Evolutionary conservation across 2,888 invertebrate genomes (phyloP), one percentile per base, ranked within the genome.

Genomic region (Caenorhabditis afra): DNA sequence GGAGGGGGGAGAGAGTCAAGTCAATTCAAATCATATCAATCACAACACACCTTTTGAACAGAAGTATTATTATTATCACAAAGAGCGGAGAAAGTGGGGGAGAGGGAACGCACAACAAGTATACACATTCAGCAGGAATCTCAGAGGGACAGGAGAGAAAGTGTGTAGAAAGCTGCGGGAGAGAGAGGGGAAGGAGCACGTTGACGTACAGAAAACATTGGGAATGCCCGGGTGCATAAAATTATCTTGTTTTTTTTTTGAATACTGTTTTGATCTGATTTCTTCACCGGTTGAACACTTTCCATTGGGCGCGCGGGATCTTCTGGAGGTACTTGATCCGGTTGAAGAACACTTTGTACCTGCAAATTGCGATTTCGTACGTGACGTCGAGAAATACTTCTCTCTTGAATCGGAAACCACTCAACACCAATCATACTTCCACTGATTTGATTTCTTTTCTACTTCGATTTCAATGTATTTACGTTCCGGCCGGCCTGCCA

Each of bases 241-340:
- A n/a, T n/a, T 22, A 14, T 45, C n/a, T 62, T 47, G 37, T 39
- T 47, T 73, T 12, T 55, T 59, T 23, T 7, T 39, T 41, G 41
- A n/a, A 22, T 45, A 52, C n/a, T 4, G 59, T 41, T 59, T 52
- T 14, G 50, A 22, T 23, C 59, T 14, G 50, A 22, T 23, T 55
- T 47, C 20, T 58, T 57, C 23, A 58, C 44, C 47, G 23, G 57
- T 79, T 84, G 58, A 90, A 87, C 35, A 89, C 89, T 52, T 86
- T 82, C 89, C 89, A 89, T 45, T 89, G 87, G 57, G 78, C 80
- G 29, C 89, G 75, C 2, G 88, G 89, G 61, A 89, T 89, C 78
- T 88, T 87, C 71, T 89, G 89, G 49, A 89, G 82, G 62, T 88
- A 83, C 62, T 88, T 84, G 64, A 89, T 86, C 45, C 83, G 81